phyloP scores from a whole-genome alignment of 2,797 vertebrate species.

The Acridotheres tristis region DNA sequence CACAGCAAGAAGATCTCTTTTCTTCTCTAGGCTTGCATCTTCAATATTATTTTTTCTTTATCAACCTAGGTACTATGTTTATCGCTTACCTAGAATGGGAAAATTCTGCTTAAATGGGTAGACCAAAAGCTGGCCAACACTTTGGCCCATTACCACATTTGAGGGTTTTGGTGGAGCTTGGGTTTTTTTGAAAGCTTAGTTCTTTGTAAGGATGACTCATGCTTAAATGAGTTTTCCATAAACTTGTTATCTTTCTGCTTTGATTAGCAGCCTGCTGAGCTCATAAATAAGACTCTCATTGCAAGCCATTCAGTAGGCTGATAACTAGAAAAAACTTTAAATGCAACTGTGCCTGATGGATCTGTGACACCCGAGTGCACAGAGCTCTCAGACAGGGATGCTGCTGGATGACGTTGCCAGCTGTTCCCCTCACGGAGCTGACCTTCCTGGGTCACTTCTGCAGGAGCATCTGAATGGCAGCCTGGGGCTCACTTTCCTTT shows the following conservation, averaged over 20 bases:
- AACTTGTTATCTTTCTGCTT: neutral
- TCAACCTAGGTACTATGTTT: neutral
- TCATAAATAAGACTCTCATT: neutral
- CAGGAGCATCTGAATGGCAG: neutral
- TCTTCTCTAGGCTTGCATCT: neutral
- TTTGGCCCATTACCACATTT: neutral
- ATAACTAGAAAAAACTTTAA: neutral
- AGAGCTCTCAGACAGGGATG: neutral
- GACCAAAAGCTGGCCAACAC: neutral
- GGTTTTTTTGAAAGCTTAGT: neutral
- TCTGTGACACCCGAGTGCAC: neutral
- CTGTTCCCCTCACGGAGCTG: rapidly evolving
- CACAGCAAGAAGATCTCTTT: neutral
- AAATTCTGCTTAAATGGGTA: neutral
- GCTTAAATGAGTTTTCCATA: neutral
- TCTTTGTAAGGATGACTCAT: neutral
- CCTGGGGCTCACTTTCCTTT: neutral
- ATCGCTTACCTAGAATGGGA: neutral
- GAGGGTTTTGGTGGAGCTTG: neutral
- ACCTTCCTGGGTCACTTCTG: neutral
- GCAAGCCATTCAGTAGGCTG: neutral
- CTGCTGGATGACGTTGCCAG: rapidly evolving
- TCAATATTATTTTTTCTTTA: neutral
- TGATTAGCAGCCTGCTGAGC: neutral
- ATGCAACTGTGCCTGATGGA: neutral